phyloP scores from a whole-genome alignment of 2,113 vertebrate species.

The Campylomormyrus numenius region DNA sequence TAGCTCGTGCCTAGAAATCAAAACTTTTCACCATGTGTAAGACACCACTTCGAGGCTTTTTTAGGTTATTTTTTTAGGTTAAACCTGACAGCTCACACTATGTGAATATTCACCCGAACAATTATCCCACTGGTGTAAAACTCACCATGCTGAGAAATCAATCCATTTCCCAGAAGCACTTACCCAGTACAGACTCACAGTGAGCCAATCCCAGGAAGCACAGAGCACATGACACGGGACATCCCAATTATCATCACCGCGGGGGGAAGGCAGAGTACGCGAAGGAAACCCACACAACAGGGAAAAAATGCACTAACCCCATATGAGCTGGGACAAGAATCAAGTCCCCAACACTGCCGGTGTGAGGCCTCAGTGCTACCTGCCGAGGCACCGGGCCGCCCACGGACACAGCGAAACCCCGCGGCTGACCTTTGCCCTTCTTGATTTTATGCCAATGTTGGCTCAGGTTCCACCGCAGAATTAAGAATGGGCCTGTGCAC shows the following conservation, averaged over 20 bases:
- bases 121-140: neutral
- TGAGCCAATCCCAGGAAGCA: neutral
- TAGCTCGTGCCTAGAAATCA: neutral
- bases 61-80: neutral
- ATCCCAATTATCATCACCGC: neutral
- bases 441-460: neutral
- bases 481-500: neutral
- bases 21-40: neutral
- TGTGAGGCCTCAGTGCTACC: neutral
- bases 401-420: neutral
- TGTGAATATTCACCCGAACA: neutral
- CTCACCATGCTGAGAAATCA: neutral
- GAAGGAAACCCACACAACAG: neutral
- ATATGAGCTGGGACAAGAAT: neutral
- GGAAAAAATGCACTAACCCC: neutral
- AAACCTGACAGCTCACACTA: neutral
- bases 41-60: neutral
- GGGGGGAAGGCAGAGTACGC: neutral
- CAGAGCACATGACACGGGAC: neutral
- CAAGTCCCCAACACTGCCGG: neutral
- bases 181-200: neutral
- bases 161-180: neutral
- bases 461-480: neutral
- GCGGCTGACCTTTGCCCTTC: neutral
- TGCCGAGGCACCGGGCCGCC: neutral